Percentiles rank a stretch among this genome's conserved stretches.
phyloP scores from a whole-genome alignment of 2,113 vertebrate genomes.

The Malurus elegans region DNA sequence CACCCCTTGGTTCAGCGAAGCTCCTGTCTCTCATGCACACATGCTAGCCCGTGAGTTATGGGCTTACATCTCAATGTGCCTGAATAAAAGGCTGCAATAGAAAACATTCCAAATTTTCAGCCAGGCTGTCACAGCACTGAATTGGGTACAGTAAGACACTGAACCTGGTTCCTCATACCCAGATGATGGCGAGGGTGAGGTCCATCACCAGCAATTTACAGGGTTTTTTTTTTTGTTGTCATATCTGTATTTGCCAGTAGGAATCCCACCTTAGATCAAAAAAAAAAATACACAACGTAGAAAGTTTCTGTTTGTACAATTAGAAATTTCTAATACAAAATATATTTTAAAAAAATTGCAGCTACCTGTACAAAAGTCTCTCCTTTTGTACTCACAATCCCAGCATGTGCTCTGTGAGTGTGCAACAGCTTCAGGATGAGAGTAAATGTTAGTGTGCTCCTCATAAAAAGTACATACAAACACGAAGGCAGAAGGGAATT shows the following conservation, averaged over 20 bases:
- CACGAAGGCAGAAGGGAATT: neutral
- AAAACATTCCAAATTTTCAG: neutral
- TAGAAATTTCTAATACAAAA: neutral
- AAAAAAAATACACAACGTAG: neutral
- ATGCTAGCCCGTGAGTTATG: rapidly evolving
- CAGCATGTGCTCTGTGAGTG: rapidly evolving
- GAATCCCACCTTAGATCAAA: neutral
- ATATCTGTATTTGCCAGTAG: neutral
- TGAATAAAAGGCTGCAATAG: neutral
- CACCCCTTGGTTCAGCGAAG: neutral
- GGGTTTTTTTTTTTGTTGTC: rapidly evolving
- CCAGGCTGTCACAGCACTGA: neutral
- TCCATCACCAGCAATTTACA: neutral
- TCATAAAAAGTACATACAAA: neutral
- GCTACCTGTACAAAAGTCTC: neutral
- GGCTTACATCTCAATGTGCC: neutral
- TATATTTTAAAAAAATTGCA: neutral
- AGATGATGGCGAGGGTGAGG: neutral
- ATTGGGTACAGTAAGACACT: rapidly evolving
- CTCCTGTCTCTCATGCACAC: neutral
- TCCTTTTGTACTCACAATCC: neutral
- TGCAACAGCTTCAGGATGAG: neutral
- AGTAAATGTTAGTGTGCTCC: neutral
- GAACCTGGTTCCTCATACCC: neutral
- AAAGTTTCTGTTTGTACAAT: neutral